Percentiles rank a stretch among this genome's conserved stretches.
Conservation (phyloP, 2,113 vertebrate species). For the Tragelaphus imberbis region DNA sequence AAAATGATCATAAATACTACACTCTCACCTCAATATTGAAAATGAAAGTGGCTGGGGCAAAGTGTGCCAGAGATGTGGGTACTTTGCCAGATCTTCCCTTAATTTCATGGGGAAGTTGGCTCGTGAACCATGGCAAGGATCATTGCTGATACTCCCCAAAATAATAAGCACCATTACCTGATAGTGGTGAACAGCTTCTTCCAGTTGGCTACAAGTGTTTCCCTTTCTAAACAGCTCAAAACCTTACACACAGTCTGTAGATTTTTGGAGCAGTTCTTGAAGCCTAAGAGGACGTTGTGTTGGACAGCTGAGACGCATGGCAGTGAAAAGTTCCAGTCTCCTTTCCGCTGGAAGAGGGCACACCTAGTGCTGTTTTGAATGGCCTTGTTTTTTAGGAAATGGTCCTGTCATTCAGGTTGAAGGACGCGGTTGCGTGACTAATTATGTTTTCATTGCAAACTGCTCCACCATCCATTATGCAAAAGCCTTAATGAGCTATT, state of each 20-base stretch:
- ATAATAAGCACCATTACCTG: not conserved
- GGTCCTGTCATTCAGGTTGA: slow-evolving; percentile 20
- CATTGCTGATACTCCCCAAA: not conserved
- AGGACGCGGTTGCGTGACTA: slow-evolving; percentile 1
- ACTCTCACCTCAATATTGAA: not conserved
- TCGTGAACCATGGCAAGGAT: not conserved
- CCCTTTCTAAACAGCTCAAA: slow-evolving; percentile 44
- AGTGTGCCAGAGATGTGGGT: not conserved
- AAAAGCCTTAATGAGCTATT: slow-evolving; percentile 44
- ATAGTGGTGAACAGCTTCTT: not conserved
- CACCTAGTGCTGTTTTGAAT: not conserved
- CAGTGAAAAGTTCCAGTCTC: not conserved
- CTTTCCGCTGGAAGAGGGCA: not conserved
- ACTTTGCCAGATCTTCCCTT: not conserved
- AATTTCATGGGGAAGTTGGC: not conserved
- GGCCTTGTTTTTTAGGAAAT: slow-evolving; percentile 44
- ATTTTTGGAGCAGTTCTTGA: not conserved
- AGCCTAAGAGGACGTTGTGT: not conserved
- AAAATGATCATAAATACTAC: not conserved
- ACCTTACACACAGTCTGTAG: not conserved
- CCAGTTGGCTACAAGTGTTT: not conserved
- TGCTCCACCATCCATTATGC: slow-evolving; percentile 48
- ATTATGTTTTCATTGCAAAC: slow-evolving; percentile 60
- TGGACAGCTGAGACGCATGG: not conserved
- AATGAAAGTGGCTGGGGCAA: not conserved